phyloP scores from a whole-genome alignment of 2,113 vertebrate genomes.

The Amia ocellicauda region DNA sequence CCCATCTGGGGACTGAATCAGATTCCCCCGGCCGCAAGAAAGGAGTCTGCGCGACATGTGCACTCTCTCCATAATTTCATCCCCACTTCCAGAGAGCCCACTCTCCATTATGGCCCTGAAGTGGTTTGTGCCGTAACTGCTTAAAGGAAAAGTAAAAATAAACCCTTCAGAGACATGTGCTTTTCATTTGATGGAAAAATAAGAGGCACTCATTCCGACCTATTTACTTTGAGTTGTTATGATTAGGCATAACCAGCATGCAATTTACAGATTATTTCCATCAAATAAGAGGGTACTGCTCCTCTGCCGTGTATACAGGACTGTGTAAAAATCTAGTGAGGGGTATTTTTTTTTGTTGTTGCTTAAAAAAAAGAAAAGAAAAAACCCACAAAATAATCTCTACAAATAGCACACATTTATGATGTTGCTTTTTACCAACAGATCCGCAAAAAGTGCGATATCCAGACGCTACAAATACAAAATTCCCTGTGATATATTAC shows the following conservation, averaged over 20 bases:
- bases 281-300: constrained; percentile 60
- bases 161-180: constrained; percentile 51
- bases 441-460: constrained; percentile 45
- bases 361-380: constrained; percentile 45
- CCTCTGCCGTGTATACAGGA: constrained; percentile 20
- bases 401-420: constrained; percentile 39
- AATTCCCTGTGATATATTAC: no score
- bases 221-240: constrained; percentile 54
- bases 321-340: no score
- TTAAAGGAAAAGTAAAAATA: constrained; percentile 65
- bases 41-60: constrained; percentile 56
- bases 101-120: constrained; percentile 60
- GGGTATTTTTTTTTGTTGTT: no score
- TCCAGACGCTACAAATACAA: constrained; percentile 41
- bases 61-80: constrained; percentile 58
- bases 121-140: constrained; percentile 60
- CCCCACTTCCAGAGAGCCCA: constrained; percentile 59
- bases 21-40: constrained; percentile 35
- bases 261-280: constrained; percentile 59
- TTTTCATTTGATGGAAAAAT: constrained; percentile 38
- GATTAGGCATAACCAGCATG: constrained; percentile 56
- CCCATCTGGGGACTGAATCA: no score
- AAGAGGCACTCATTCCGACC: constrained; percentile 28
- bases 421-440: constrained; percentile 39
- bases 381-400: constrained; percentile 57